Conservation (phyloP, 2,888 invertebrate species). For the Brenthis daphne region DNA sequence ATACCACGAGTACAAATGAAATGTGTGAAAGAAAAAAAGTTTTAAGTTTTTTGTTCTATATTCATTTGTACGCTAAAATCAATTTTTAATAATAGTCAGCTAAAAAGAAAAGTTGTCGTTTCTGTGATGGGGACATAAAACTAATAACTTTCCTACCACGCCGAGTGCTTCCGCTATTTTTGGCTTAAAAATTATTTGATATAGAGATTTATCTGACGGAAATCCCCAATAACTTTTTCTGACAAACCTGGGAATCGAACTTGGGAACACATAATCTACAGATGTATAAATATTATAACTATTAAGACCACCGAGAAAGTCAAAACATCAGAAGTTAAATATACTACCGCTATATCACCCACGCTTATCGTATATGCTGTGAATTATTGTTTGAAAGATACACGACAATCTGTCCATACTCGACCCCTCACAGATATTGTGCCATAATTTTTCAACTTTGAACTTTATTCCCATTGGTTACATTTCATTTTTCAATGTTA, state of each 20-base stretch:
- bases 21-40: conserved; percentile 13
- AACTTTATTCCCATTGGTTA: neutral
- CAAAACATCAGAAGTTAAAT: neutral
- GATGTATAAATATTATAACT: too few species aligned
- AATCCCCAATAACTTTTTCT: too few species aligned
- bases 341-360: conserved; percentile 23
- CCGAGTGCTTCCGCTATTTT: too few species aligned
- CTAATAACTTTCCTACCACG: too few species aligned
- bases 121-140: too few species aligned
- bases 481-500: conserved; percentile 3
- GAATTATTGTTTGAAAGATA: conserved; percentile 40
- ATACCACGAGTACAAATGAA: conserved; percentile 1
- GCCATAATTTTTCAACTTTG: neutral
- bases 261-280: too few species aligned
- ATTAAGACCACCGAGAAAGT: too few species aligned
- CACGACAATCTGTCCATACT: conserved; percentile 36
- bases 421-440: conserved; percentile 25
- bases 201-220: too few species aligned
- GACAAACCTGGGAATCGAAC: too few species aligned
- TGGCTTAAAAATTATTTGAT: too few species aligned
- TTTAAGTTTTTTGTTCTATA: conserved; percentile 3
- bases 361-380: conserved; percentile 38
- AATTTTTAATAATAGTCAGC: too few species aligned
- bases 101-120: too few species aligned
- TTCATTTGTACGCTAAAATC: neutral